These are phyloP conservation scores for Oreohelix idahoensis DNA, from an alignment of 1,140 invertebrate species.

Conservation along the genomic window DNA sequence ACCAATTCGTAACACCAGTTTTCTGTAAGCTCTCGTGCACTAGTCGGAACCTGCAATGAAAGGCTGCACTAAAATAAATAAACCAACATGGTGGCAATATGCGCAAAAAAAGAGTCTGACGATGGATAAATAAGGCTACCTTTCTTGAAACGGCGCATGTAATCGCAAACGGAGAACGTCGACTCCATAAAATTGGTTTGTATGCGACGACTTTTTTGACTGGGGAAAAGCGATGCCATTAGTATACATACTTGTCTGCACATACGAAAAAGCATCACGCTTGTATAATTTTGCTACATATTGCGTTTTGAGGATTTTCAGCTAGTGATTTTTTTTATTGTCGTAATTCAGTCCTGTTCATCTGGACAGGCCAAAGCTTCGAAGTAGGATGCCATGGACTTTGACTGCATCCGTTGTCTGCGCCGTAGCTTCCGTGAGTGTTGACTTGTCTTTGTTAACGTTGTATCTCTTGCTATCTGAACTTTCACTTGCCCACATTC, in stretches of 20 bases:
- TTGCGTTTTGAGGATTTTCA: background rate
- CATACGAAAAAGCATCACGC: background rate
- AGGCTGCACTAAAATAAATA: background rate
- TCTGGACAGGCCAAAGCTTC: background rate
- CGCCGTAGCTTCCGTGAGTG: background rate
- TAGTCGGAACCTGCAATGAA: background rate
- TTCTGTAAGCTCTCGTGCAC: too few species aligned
- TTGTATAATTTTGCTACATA: background rate
- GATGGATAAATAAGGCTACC: background rate
- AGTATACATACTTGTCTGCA: background rate
- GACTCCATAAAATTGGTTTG: too few species aligned
- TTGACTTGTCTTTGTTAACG: too few species aligned
- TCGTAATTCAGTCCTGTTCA: background rate
- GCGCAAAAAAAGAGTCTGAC: background rate
- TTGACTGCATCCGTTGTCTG: background rate
- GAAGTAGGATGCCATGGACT: constrained; percentile 11
- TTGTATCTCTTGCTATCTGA: too few species aligned
- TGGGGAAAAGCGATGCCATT: too few species aligned
- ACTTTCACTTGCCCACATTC: too few species aligned
- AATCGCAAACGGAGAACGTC: too few species aligned
- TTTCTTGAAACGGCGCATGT: too few species aligned
- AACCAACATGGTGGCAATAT: background rate
- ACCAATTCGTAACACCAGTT: too few species aligned
- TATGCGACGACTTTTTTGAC: too few species aligned
- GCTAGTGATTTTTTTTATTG: background rate